Evolutionary conservation across 2,797 vertebrate species (phyloP).

Genomic region (Aldrovandia affinis): DNA sequence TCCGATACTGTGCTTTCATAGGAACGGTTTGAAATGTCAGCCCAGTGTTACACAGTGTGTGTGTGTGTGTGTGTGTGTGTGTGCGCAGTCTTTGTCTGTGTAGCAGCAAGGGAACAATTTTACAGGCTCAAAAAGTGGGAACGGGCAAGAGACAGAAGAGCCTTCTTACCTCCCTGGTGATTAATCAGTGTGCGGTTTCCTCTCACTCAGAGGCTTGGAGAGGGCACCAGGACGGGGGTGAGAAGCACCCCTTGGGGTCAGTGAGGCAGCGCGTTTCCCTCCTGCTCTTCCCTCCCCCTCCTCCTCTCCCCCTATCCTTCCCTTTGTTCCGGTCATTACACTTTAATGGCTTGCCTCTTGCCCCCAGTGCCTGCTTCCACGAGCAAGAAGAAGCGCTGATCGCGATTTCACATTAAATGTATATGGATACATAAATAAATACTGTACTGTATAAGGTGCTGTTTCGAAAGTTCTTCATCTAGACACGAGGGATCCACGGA

Average conservation of each 20-base stretch:
- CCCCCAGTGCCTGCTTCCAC: constrained; percentile 41
- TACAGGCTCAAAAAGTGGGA: constrained; percentile 13
- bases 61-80: no score
- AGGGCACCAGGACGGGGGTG: background rate
- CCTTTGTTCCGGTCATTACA: constrained; percentile 30
- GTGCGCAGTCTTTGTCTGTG: no score
- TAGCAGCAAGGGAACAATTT: background rate
- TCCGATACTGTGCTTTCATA: no score
- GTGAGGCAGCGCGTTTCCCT: constrained; percentile 9
- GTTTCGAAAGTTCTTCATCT: background rate
- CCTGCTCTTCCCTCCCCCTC: background rate
- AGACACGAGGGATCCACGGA: background rate
- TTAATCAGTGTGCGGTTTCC: background rate
- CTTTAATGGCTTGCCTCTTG: constrained; percentile 26
- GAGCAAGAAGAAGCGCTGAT: background rate
- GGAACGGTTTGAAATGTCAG: no score
- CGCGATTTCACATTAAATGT: constrained; percentile 30
- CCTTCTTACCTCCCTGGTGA: background rate
- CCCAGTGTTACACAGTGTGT: no score
- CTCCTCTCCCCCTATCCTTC: background rate
- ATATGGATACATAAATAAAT: constrained; percentile 25
- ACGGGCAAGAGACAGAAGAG: constrained; percentile 23
- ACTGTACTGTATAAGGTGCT: background rate
- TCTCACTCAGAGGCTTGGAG: background rate
- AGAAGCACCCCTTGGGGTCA: constrained; percentile 13